Base-by-base conservation (phyloP, 2,113 vertebrate species). In the Channa maculata region DNA sequence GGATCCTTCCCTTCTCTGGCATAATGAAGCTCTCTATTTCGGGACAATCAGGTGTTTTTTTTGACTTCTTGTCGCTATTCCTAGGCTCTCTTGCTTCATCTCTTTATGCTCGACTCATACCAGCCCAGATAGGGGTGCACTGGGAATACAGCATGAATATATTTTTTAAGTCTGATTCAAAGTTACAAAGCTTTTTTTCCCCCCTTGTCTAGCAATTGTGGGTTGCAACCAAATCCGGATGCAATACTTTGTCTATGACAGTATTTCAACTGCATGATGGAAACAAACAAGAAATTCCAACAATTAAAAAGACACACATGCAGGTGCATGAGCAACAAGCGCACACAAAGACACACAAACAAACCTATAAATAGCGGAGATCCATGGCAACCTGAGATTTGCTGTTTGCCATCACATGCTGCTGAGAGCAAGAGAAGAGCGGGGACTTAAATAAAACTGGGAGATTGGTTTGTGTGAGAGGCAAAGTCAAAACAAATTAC, bases 401-500 rank as follows among this genome's bases (percentile, higher is more conserved):
- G 92, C 87, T 86, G 92, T 90, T 91, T 84, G 80, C 82, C 84
- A 60, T 86, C 85, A 83, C 81, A 85, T 82, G 86, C 89, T 79
- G 87, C 85, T 74, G 83, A 90, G 81, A 86, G 84, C 65, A 64
- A 91, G 84, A 88, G 86, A 83, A 77, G 86, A 88, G 80, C 74
- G 14, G 71, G 71, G 88, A 86, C 88, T 90, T 92, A 93, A 92
- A 92, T 89, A 92, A 92, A 88, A 83, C 83, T 37, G 80, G 86
- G 82, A 88, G 88, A 93, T 91, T 91, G 91, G 88, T 91, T 91
- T 92, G 90, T 88, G 90, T 76, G 89, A 91, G 89, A 84, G 80
- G 85, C 84, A 92, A 90, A 89, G 90, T 91, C 91, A 90, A 91
- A 93, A 91, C 89, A 94, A 94, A 93, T 92, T 92, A 92, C 88